phyloP scores from a whole-genome alignment of 2,888 invertebrate species.

The Uropetala carovei region DNA sequence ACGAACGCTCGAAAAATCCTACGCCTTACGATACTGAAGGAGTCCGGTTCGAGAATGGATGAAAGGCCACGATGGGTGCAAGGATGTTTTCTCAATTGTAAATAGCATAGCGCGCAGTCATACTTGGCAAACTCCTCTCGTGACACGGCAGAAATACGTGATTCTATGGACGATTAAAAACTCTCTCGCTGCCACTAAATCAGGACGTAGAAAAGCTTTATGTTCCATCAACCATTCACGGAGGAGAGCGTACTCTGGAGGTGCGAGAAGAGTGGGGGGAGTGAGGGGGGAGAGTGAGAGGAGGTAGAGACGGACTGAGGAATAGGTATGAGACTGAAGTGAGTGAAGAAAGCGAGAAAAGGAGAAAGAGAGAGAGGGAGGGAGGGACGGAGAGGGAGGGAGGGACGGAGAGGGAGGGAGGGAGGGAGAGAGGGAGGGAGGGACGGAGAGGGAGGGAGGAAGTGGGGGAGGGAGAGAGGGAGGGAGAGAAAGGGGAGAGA shows the following conservation, averaged over 20 bases:
- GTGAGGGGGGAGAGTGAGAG: not conserved
- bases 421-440: not conserved
- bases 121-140: not conserved
- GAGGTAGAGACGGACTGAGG: not conserved
- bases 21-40: not conserved
- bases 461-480: not conserved
- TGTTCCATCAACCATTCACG: constrained; percentile 40
- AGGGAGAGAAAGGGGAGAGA: not conserved
- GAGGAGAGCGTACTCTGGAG: not conserved
- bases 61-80: not conserved
- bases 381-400: not conserved
- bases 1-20: not conserved
- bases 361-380: not conserved
- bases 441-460: not conserved
- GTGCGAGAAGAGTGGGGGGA: not conserved
- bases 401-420: not conserved
- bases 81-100: not conserved
- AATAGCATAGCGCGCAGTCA: not conserved
- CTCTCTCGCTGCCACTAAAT: not conserved
- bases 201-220: constrained; percentile 6
- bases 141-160: not conserved
- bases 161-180: constrained; percentile 30
- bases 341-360: too few relatives aligned
- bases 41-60: not conserved
- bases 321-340: too few relatives aligned